phyloP scores from a whole-genome alignment of 2,888 invertebrate species.

The Eueremaeus valkanovi region DNA sequence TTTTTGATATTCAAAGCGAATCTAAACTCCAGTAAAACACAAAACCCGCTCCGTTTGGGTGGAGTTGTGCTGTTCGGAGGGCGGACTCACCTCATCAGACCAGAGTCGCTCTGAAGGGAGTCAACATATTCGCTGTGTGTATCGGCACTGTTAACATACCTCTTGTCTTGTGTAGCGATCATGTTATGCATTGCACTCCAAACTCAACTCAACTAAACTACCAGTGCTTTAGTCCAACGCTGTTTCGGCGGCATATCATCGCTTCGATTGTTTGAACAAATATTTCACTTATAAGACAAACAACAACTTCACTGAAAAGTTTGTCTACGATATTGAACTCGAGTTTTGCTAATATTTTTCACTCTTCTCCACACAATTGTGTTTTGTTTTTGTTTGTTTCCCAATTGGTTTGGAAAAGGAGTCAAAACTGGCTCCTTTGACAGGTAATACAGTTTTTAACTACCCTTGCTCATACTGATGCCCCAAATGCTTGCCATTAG shows the following conservation, averaged over 20 bases:
- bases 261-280: neutral
- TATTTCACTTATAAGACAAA: neutral
- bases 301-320: neutral
- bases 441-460: slow-evolving; percentile 17
- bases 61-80: neutral
- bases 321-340: neutral
- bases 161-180: neutral
- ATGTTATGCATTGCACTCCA: slow-evolving; percentile 15
- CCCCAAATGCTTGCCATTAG: neutral
- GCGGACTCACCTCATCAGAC: slow-evolving; percentile 17
- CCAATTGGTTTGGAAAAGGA: neutral
- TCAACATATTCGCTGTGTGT: slow-evolving; percentile 5
- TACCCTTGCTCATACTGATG: neutral
- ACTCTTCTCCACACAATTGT: slow-evolving; percentile 5
- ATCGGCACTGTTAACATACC: slow-evolving; percentile 27
- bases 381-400: neutral
- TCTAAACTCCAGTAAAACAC: slow-evolving; percentile 22
- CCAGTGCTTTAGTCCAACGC: neutral
- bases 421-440: slow-evolving; percentile 33
- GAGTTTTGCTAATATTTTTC: neutral
- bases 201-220: neutral
- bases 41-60: slow-evolving; percentile 15
- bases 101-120: neutral
- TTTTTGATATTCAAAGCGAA: neutral
- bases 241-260: neutral